Conservation (phyloP, 1,140 invertebrate species). For the Drosophila erecta region DNA sequence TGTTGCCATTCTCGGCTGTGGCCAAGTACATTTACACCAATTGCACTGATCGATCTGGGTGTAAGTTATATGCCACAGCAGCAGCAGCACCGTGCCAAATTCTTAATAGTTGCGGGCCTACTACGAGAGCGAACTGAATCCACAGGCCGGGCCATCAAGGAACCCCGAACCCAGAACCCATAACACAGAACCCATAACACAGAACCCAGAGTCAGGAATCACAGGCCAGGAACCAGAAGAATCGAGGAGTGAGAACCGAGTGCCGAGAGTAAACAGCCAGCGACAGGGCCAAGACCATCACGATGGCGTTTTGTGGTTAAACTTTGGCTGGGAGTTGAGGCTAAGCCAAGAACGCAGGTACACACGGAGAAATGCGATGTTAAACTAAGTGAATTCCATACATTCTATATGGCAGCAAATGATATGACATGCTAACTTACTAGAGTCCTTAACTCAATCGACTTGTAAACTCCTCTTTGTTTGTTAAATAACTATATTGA, state of each 20-base stretch:
- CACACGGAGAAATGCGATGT: slow-evolving; percentile 1
- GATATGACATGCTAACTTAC: too few species aligned
- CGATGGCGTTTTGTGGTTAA: slow-evolving; percentile 74
- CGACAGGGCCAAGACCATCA: slow-evolving; percentile 50
- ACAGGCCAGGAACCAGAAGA: slow-evolving; percentile 6
- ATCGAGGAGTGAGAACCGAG: background rate
- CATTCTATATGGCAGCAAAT: too few species aligned
- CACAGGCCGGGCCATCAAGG: slow-evolving; percentile 5
- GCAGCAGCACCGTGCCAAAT: slow-evolving; percentile 74
- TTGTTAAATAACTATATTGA: too few species aligned
- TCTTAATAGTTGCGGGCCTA: slow-evolving; percentile 79
- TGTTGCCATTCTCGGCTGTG: slow-evolving; percentile 13
- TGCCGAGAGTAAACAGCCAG: slow-evolving; percentile 43
- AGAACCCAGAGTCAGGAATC: slow-evolving; percentile 12
- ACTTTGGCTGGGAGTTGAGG: slow-evolving; percentile 25
- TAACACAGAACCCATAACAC: background rate
- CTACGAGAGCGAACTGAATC: slow-evolving; percentile 50
- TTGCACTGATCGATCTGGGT: slow-evolving; percentile 83
- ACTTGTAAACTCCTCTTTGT: too few species aligned
- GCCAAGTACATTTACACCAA: slow-evolving; percentile 84
- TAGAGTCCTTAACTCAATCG: too few species aligned
- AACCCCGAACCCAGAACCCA: slow-evolving; percentile 3
- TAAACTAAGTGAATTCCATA: background rate
- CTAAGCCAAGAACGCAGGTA: background rate
- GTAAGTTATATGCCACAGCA: slow-evolving; percentile 79